Evolutionary conservation across 2,113 vertebrate species (phyloP).

Genomic region (Cervus canadensis): DNA sequence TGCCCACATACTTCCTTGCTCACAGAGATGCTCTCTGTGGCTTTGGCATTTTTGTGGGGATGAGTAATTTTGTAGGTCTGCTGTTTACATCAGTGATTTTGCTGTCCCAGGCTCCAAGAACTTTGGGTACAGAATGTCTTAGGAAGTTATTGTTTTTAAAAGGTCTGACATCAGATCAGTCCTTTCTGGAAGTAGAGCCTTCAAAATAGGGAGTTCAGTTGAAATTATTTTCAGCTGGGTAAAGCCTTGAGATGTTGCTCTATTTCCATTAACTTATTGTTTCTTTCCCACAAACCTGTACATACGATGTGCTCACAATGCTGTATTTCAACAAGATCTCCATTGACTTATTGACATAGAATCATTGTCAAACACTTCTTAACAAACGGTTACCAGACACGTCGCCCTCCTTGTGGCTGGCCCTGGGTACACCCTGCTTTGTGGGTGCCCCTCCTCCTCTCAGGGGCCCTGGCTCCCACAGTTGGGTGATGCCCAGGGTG

Average conservation of each 20-base stretch:
- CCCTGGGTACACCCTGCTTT: rapidly evolving
- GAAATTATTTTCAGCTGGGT: not conserved
- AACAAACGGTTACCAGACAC: not conserved
- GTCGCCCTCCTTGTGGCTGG: rapidly evolving
- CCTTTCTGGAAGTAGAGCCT: not conserved
- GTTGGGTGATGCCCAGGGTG: rapidly evolving
- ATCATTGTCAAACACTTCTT: not conserved
- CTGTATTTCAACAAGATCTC: not conserved
- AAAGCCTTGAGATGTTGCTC: not conserved
- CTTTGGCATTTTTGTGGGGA: not conserved
- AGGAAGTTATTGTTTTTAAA: not conserved
- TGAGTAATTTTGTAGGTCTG: slow-evolving; percentile 17
- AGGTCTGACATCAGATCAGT: not conserved
- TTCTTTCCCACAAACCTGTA: not conserved
- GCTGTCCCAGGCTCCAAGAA: not conserved
- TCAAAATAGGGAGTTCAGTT: not conserved
- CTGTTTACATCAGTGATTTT: not conserved
- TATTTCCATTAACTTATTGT: not conserved
- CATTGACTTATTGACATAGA: not conserved
- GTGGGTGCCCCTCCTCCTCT: not conserved
- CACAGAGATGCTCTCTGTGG: not conserved
- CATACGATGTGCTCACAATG: not conserved
- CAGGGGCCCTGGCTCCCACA: not conserved
- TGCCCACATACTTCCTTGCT: slow-evolving; percentile 22
- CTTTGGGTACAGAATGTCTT: not conserved